Percentiles rank a stretch among this genome's conserved stretches.
Evolutionary conservation across 2,113 vertebrate genomes (phyloP).

Genomic region (Myocastor coypus): DNA sequence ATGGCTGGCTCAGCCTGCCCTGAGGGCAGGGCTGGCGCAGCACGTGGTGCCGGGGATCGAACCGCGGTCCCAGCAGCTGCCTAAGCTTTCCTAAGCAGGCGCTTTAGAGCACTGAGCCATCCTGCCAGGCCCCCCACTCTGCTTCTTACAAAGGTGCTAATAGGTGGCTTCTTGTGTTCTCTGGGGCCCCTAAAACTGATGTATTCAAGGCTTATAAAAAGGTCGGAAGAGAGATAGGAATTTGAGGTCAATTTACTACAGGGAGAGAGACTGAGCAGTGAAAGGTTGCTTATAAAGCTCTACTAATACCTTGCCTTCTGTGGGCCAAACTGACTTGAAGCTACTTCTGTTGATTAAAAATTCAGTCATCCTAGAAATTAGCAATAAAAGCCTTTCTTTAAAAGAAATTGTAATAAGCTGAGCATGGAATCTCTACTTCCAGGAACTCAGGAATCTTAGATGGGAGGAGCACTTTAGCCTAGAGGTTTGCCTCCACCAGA

Average conservation of each 20-base stretch:
- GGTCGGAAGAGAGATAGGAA: neutral
- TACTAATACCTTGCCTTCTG: neutral
- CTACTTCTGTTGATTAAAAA: neutral
- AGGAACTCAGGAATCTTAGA: neutral
- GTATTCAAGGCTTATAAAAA: neutral
- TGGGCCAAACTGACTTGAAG: neutral
- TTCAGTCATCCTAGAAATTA: neutral
- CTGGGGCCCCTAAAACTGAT: neutral
- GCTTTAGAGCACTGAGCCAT: too few species aligned
- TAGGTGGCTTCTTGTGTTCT: neutral
- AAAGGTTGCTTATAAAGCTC: neutral
- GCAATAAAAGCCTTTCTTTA: neutral
- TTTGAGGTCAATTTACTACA: neutral
- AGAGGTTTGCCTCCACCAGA: neutral
- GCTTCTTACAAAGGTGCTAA: neutral
- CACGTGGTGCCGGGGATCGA: too few species aligned
- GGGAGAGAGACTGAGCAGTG: neutral
- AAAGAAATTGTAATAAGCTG: neutral
- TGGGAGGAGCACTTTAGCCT: neutral
- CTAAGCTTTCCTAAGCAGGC: too few species aligned
- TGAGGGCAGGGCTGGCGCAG: too few species aligned
- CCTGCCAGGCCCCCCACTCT: too few species aligned
- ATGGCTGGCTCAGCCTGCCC: too few species aligned
- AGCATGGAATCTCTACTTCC: neutral
- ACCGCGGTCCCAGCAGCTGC: too few species aligned